Evolutionary conservation across 2,113 vertebrate species (phyloP).

Genomic region (Sinocyclocheilus maitianheensis): DNA sequence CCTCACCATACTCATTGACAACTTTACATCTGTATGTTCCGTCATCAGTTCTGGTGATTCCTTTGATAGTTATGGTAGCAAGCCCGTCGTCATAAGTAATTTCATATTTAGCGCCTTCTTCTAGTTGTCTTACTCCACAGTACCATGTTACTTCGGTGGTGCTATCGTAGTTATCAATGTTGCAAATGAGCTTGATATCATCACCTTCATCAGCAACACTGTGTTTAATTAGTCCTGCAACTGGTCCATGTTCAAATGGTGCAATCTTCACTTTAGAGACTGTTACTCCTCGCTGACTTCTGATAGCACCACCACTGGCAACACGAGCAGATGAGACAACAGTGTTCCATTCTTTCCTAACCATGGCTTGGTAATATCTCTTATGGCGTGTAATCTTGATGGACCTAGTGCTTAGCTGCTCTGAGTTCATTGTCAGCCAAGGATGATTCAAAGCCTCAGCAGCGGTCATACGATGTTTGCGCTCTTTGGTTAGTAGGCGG

Average conservation of each 20-base stretch:
- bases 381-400: constrained; percentile 90
- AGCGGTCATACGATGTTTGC: constrained; percentile 93
- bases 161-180: constrained; percentile 94
- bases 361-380: constrained; percentile 90
- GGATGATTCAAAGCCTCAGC: constrained; percentile 88
- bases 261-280: constrained; percentile 95
- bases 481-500: constrained; percentile 91
- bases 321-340: constrained; percentile 93
- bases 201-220: constrained; percentile 83
- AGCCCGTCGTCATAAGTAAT: constrained; percentile 93
- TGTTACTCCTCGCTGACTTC: constrained; percentile 88
- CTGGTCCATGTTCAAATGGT: constrained; percentile 92
- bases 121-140: constrained; percentile 93
- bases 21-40: constrained; percentile 96
- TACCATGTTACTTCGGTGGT: constrained; percentile 96
- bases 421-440: constrained; percentile 86
- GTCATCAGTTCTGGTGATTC: constrained; percentile 87
- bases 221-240: constrained; percentile 88
- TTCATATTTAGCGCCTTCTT: constrained; percentile 88
- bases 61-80: constrained; percentile 88
- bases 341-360: constrained; percentile 92
- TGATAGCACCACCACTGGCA: constrained; percentile 88
- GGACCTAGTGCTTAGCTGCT: constrained; percentile 83
- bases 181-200: constrained; percentile 86
- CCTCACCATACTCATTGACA: constrained; percentile 95